phyloP scores from a whole-genome alignment of 2,797 vertebrate species.

The Peromyscus aztecus region DNA sequence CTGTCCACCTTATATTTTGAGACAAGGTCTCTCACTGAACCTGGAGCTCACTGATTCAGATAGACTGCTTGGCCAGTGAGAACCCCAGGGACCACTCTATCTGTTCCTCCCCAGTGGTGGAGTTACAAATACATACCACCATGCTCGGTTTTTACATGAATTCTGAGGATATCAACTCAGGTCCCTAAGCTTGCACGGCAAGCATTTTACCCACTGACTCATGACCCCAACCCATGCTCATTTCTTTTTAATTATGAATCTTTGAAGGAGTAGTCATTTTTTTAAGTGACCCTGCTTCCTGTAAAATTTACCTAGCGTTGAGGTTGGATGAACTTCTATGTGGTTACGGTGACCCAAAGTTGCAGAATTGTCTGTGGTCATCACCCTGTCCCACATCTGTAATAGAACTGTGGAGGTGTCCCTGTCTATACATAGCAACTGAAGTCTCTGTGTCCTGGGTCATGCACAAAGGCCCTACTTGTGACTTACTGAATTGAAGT shows the following conservation, averaged over 20 bases:
- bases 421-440: rapidly evolving
- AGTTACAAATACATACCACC: neutral
- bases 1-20: neutral
- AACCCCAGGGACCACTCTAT: neutral
- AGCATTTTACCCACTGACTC: neutral
- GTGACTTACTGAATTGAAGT: neutral
- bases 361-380: neutral
- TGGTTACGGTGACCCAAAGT: neutral
- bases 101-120: neutral
- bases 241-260: neutral
- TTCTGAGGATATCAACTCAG: neutral
- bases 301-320: neutral
- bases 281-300: neutral
- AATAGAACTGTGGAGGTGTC: neutral
- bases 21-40: neutral
- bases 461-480: neutral
- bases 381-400: neutral
- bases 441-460: neutral
- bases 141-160: neutral
- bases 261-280: neutral
- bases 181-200: neutral
- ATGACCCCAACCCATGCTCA: neutral
- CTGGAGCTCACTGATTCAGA: neutral
- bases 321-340: neutral
- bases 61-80: neutral